Conservation (phyloP, 1,140 invertebrate genomes). For the Arctopsyche grandis region DNA sequence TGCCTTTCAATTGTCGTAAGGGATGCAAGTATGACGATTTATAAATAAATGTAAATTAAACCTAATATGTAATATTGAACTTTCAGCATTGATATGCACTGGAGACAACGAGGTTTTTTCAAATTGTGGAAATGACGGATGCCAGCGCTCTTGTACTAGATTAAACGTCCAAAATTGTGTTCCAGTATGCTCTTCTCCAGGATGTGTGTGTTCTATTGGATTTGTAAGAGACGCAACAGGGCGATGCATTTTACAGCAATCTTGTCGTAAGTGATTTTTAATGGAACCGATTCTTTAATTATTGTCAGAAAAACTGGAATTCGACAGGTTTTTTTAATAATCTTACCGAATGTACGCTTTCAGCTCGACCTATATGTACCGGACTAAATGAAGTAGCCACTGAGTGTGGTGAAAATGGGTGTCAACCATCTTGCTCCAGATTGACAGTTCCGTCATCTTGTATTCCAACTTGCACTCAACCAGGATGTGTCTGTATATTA, state of each 20-base stretch:
- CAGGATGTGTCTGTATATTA: neutral
- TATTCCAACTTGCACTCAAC: neutral
- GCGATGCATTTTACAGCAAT: neutral
- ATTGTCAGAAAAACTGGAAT: neutral
- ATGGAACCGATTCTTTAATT: no score
- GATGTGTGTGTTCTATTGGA: neutral
- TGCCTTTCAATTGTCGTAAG: neutral
- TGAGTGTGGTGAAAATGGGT: neutral
- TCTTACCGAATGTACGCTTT: neutral
- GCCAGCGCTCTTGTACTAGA: neutral
- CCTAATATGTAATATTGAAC: no score
- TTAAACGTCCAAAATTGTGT: neutral
- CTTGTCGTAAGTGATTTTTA: neutral
- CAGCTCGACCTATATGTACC: neutral
- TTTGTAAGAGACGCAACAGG: neutral
- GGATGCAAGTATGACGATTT: no score
- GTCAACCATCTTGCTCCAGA: neutral
- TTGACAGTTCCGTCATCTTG: neutral
- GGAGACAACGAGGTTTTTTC: neutral
- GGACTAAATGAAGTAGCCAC: neutral
- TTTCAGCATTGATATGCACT: no score
- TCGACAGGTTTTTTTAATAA: no score
- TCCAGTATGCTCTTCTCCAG: neutral
- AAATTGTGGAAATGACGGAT: conserved; percentile 1
- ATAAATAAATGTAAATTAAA: no score